These are phyloP conservation scores for Puma concolor DNA, from an alignment of 2,113 vertebrate genomes.

Conservation along the genomic window DNA sequence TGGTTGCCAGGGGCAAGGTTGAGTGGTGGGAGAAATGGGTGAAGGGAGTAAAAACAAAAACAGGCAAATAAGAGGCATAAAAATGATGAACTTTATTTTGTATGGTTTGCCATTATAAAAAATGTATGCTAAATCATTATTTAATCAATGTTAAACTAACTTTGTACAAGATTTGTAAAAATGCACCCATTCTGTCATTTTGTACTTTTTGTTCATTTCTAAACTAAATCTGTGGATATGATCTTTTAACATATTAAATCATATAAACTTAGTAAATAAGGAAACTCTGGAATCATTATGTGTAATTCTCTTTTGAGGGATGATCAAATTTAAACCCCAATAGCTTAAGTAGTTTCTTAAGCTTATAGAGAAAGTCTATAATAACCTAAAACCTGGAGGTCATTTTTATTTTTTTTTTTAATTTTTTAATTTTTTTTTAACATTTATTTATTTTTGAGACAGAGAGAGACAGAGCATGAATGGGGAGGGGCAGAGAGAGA, in stretches of 20 bases:
- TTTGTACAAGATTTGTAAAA: background rate
- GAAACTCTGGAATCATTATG: background rate
- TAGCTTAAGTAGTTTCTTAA: background rate
- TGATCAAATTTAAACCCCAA: background rate
- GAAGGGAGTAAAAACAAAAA: background rate
- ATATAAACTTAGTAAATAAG: background rate
- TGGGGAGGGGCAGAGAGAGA: no score
- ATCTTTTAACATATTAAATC: background rate
- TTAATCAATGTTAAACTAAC: background rate
- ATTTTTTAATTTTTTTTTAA: no score
- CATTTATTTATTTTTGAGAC: no score
- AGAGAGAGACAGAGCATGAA: no score
- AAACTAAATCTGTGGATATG: background rate
- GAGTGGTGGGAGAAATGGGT: background rate
- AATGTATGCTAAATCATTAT: background rate
- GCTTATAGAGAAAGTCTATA: background rate
- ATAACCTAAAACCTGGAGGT: background rate
- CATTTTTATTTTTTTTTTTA: no score
- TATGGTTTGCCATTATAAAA: background rate
- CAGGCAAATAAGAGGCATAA: background rate
- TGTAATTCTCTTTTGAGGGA: background rate
- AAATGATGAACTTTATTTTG: background rate
- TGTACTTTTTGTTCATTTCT: background rate
- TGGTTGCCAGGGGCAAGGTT: background rate
- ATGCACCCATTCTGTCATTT: background rate